Evolutionary conservation across 1,140 invertebrate genomes (phyloP).

Genomic region (Acromyrmex echinatior): DNA sequence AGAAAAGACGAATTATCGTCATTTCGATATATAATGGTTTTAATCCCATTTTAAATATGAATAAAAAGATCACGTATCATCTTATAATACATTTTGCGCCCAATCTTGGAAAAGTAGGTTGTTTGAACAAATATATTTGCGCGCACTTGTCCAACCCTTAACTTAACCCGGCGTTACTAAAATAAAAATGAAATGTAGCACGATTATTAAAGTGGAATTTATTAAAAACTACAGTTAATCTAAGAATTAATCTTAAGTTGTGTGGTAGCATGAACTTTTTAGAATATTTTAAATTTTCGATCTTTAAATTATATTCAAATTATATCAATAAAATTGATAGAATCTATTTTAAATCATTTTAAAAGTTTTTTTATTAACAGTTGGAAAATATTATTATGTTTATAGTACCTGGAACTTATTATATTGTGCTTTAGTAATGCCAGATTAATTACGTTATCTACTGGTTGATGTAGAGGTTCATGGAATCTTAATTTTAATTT

Average conservation of each 20-base stretch:
- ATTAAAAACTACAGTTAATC: background rate
- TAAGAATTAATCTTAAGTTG: background rate
- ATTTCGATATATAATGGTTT: background rate
- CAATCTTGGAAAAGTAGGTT: conserved; percentile 28
- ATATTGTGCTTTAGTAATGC: background rate
- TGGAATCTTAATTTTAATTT: background rate
- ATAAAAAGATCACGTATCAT: background rate
- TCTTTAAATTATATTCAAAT: too few species aligned
- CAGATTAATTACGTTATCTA: background rate
- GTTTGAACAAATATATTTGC: conserved; percentile 5
- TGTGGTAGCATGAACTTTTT: background rate
- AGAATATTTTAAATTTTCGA: too few species aligned
- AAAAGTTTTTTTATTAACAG: too few species aligned
- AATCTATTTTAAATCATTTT: too few species aligned
- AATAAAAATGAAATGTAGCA: background rate
- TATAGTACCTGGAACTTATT: background rate
- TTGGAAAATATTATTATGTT: too few species aligned
- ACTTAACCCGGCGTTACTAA: background rate
- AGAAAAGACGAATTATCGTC: conserved; percentile 2
- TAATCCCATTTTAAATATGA: background rate
- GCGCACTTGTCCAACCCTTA: background rate
- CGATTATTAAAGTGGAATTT: background rate
- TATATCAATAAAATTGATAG: too few species aligned
- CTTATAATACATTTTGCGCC: conserved; percentile 5
- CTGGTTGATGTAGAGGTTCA: background rate